Evolutionary conservation across 2,888 invertebrate genomes (phyloP).

Genomic region (Lucinisca nassula): DNA sequence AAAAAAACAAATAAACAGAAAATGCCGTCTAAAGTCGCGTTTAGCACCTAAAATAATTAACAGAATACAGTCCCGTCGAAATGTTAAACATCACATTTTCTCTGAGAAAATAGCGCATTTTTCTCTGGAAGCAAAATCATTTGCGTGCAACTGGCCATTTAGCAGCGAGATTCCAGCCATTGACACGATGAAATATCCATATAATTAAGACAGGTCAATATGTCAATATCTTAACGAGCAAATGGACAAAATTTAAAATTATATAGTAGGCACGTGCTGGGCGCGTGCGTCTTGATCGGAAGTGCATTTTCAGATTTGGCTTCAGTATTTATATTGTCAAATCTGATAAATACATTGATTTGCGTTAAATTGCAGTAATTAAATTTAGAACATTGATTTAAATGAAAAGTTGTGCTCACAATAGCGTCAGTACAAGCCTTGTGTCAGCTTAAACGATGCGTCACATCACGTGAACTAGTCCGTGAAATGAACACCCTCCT

Average conservation of each 20-base stretch:
- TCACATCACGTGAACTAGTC: too few species aligned
- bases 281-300: not conserved
- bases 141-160: constrained; percentile 12
- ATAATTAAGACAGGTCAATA: constrained; percentile 30
- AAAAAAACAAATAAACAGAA: too few species aligned
- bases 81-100: too few species aligned
- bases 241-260: constrained; percentile 36
- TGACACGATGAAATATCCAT: constrained; percentile 16
- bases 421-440: too few species aligned
- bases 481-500: too few species aligned
- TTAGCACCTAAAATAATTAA: too few species aligned
- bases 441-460: too few species aligned
- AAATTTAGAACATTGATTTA: not conserved
- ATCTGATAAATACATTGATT: not conserved
- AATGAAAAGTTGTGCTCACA: not conserved
- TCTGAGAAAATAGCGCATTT: too few species aligned
- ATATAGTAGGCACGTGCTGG: not conserved
- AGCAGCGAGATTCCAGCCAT: not conserved
- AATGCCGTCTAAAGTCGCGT: too few species aligned
- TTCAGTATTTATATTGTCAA: constrained; percentile 15
- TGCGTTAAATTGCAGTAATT: not conserved
- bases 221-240: constrained; percentile 35
- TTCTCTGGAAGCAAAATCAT: not conserved
- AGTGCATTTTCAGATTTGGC: constrained; percentile 9
- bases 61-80: too few species aligned